Conservation (phyloP, 2,888 invertebrate species). For the Eugnorisma glareosa region DNA sequence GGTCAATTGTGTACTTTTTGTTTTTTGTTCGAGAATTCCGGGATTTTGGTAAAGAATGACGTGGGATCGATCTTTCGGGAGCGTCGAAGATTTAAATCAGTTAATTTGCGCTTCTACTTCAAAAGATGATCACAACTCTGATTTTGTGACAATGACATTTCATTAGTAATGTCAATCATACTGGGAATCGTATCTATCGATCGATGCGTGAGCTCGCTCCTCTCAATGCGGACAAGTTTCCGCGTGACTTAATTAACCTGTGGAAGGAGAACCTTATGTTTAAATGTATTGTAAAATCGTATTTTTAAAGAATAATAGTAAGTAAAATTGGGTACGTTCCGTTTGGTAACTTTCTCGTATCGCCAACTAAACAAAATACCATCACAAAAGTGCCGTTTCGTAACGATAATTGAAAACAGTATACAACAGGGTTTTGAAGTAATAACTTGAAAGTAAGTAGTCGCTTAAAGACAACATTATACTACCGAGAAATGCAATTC, state of each 20-base stretch:
- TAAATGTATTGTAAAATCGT: not conserved
- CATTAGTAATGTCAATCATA: not conserved
- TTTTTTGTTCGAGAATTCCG: not conserved
- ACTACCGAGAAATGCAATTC: constrained; percentile 5
- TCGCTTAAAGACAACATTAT: not conserved
- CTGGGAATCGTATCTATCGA: not conserved
- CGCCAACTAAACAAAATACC: no score
- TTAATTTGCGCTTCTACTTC: not conserved
- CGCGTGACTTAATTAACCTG: not conserved
- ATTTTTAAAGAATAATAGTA: not conserved
- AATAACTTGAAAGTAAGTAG: constrained; percentile 11
- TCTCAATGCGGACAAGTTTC: not conserved
- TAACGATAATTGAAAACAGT: no score
- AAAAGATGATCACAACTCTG: not conserved
- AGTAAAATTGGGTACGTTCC: no score
- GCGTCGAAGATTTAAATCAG: not conserved
- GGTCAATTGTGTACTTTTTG: not conserved
- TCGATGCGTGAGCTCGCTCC: not conserved
- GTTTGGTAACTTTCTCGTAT: no score
- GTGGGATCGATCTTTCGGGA: not conserved
- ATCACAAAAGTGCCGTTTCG: no score
- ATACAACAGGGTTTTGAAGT: not conserved
- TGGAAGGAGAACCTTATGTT: not conserved
- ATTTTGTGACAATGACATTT: not conserved
- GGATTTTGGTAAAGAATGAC: not conserved